These are phyloP conservation scores for Boulengeromyrus knoepffleri DNA, from an alignment of 2,113 vertebrate species.

Conservation along the genomic window DNA sequence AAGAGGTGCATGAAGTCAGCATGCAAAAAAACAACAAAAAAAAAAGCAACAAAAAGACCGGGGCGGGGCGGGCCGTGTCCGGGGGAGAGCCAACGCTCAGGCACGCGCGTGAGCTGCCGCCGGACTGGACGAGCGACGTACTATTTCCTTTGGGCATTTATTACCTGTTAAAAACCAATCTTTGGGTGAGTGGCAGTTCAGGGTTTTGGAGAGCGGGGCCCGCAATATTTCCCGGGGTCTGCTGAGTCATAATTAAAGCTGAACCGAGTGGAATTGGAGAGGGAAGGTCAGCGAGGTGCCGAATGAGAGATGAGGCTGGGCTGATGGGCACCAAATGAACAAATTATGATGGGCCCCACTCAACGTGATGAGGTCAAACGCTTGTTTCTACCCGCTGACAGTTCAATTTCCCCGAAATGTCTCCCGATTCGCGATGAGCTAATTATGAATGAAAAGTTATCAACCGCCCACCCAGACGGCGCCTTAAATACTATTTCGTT, in stretches of 20 bases:
- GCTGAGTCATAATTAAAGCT: constrained; percentile 99
- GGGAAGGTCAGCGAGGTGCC: constrained; percentile 89
- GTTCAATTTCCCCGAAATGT: constrained; percentile 99
- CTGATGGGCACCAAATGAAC: constrained; percentile 99
- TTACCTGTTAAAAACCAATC: constrained; percentile 92
- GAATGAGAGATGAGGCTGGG: constrained; percentile 83
- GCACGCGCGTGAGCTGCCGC: constrained; percentile 21
- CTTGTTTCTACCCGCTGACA: constrained; percentile 94
- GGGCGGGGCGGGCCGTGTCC: constrained; percentile 29
- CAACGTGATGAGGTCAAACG: constrained; percentile 99
- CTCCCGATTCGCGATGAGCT: constrained; percentile 88
- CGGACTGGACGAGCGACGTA: constrained; percentile 34
- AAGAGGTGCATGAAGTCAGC: neutral
- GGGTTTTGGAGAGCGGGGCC: constrained; percentile 82
- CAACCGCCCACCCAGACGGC: constrained; percentile 74
- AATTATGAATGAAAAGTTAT: constrained; percentile 99
- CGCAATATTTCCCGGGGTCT: constrained; percentile 85
- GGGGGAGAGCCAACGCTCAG: constrained; percentile 39
- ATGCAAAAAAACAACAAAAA: neutral
- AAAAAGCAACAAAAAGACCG: constrained; percentile 7
- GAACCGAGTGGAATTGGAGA: constrained; percentile 90
- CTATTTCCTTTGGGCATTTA: constrained; percentile 82
- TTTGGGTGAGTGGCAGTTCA: constrained; percentile 91
- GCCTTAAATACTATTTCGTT: constrained; percentile 82
- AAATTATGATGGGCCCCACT: constrained; percentile 99